A percentile compares a stretch with the other conserved stretches of the same genome.
Conservation (phyloP, 2,113 vertebrate genomes). For the Noturus placidus region DNA sequence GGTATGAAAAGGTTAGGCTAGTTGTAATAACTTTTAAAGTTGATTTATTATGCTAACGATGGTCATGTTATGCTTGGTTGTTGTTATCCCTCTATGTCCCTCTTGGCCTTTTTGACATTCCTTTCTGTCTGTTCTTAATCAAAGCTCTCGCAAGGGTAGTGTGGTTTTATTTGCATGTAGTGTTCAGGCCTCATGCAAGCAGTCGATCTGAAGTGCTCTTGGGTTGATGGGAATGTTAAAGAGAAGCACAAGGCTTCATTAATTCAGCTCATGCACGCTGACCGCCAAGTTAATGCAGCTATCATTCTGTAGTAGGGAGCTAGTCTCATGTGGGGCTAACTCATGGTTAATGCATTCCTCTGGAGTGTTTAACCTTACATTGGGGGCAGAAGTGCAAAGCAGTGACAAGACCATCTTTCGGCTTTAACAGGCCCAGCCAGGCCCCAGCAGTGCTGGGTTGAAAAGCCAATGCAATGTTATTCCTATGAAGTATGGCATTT, state of each 20-base stretch:
- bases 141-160: not conserved
- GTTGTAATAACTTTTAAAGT: not conserved
- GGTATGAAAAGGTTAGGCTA: not conserved
- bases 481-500: constrained; percentile 61
- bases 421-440: constrained; percentile 26
- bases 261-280: constrained; percentile 66
- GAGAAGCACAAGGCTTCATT: constrained; percentile 66
- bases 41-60: constrained; percentile 28
- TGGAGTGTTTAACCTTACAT: constrained; percentile 70
- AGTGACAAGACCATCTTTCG: constrained; percentile 32
- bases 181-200: constrained; percentile 5
- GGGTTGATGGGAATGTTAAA: constrained; percentile 54
- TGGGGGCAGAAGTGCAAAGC: constrained; percentile 55
- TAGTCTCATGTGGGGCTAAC: constrained; percentile 61
- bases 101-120: not conserved
- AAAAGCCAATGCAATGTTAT: constrained; percentile 56
- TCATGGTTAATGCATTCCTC: constrained; percentile 75
- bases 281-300: constrained; percentile 71
- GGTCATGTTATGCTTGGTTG: not conserved
- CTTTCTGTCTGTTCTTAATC: constrained; percentile 18
- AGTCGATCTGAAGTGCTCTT: constrained; percentile 45
- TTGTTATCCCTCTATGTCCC: not conserved
- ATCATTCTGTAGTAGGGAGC: constrained; percentile 68
- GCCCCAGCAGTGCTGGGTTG: constrained; percentile 54
- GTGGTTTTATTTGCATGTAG: constrained; percentile 31